These are phyloP conservation scores for Montipora capitata DNA, from an alignment of 92 coral and sea anemone genomes.

Conservation along the genomic window DNA sequence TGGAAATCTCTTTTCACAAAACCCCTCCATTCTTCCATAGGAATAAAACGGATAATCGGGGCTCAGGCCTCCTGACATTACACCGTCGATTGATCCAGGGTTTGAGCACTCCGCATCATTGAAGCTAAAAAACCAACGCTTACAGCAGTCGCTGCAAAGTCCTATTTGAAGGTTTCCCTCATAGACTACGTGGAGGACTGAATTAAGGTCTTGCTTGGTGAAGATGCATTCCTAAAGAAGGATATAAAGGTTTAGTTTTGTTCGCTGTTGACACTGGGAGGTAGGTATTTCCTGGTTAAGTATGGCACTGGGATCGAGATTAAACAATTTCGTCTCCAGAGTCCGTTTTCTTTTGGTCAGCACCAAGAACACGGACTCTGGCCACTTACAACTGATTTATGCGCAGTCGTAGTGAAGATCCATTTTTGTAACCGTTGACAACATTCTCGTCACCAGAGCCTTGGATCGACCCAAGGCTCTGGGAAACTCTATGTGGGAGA, in stretches of 20 bases:
- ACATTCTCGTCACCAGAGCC: too few species aligned
- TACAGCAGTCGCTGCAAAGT: slow-evolving; percentile 74
- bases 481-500: too few species aligned
- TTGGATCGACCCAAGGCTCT: too few species aligned
- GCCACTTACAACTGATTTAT: too few species aligned
- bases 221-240: slow-evolving; percentile 63
- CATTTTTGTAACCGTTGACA: too few species aligned
- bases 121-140: slow-evolving; percentile 79
- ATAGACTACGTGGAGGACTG: slow-evolving; percentile 72
- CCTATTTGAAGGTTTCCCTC: slow-evolving; percentile 80
- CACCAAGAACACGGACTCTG: too few species aligned
- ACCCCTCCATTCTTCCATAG: slow-evolving; percentile 84
- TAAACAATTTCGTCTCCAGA: too few species aligned
- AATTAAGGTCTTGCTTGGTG: slow-evolving; percentile 49
- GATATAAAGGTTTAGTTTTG: background rate
- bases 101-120: slow-evolving; percentile 64
- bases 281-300: too few species aligned
- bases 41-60: slow-evolving; percentile 78
- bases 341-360: too few species aligned
- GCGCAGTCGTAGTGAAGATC: too few species aligned
- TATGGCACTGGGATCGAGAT: too few species aligned
- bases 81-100: slow-evolving; percentile 77
- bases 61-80: slow-evolving; percentile 86
- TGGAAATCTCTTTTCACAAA: slow-evolving; percentile 71
- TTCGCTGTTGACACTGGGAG: too few species aligned